Base-by-base conservation (phyloP, 2,113 vertebrate genomes). In the Alaudala cheleensis region DNA sequence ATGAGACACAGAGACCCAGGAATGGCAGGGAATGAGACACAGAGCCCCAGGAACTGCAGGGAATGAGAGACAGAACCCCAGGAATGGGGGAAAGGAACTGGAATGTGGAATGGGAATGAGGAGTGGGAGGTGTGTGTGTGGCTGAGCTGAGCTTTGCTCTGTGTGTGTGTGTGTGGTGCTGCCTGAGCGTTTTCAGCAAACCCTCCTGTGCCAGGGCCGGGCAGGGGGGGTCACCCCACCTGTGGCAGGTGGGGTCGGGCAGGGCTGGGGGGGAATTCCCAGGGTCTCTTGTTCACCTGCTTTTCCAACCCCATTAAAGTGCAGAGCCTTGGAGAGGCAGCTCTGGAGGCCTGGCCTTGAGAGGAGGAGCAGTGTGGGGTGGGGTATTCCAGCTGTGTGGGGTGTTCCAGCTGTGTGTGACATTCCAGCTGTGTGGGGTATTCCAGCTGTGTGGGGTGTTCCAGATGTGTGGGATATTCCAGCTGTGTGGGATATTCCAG, bases 291-390 rank as follows among this genome's bases (percentile, higher is more conserved):
- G 71, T 62, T 28, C 54, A 11, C 65, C 28, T 51, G 34, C 25
- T 77, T 86, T 80, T 45, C 84, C 64, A 40, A 3, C 57, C 7
- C 62, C 77, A 95, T 92, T 94, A 82, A 90, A 95, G 53, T 33
- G 8, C 49, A 82, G 61, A 21, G 22, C 11, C 23, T 51, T 62
- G 49, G 80, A 78, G 60, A 14, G 67, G 77, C 58, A 45, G 40
- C 8, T n/a, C 57, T 76, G 81, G 47, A 84, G 51, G n/a, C 56
- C 31, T 54, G 69, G 53, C 60, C 81, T 76, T 51, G 58, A 29
- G 51, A 11, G 17, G 12, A 65, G 49, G 50, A 66, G 53, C 37
- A 42, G 10, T 1, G 11, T 51, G 82, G 62, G 80, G 25, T 23
- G 54, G 39, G 61, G 6, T 11, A 11, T 76, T 58, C 61, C 73